Evolutionary conservation across 2,888 invertebrate genomes (phyloP), one percentile per base, ranked within the genome.

Genomic region (Tetragonisca angustula): DNA sequence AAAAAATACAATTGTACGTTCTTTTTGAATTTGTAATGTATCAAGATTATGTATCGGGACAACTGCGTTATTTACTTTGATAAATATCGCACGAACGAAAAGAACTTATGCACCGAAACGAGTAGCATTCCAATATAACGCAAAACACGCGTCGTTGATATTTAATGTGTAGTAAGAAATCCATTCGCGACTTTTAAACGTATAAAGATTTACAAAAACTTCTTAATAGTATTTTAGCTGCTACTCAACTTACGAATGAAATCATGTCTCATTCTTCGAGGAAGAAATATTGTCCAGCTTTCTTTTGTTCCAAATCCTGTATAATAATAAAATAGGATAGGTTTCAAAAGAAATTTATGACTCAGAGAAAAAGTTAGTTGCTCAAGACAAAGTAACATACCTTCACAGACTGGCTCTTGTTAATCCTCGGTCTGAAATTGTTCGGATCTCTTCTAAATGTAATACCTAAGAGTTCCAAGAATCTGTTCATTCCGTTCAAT

Each of bases 381-480:
- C 27, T 6, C 72, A 21, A 54, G 21, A 43, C 24, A 13, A 56
- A 43, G 72, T 75, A 6, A 85, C 91, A 83, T 94, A 97, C 97
- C 96, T 99, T 99, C 27, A 99, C 99, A 64, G 99, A 99, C 91
- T 98, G 96, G 92, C 97, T 96, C 95, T 99, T 99, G 95, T 99
- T 99, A 94, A 99, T 99, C 91, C 99, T 96, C 36, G 99, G 99
- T 92, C 99, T 96, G 95, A 98, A 99, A 95, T 99, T 99, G 95
- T 99, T 99, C 0, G 99, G 99, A 95, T 99, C 99, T 93, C 99
- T 96, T 91, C 99, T 96, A 96, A 99, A 99, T 19, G 99, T 99
- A 91, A 99, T 99, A 81, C 99, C 98, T 79, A 99, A 95, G 76
- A 99, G 96, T 93, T 98, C 97, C 93, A 99, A 96, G 96, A 99